Base-by-base conservation (phyloP, 2,797 vertebrate species). In the Molossus alvarezi region DNA sequence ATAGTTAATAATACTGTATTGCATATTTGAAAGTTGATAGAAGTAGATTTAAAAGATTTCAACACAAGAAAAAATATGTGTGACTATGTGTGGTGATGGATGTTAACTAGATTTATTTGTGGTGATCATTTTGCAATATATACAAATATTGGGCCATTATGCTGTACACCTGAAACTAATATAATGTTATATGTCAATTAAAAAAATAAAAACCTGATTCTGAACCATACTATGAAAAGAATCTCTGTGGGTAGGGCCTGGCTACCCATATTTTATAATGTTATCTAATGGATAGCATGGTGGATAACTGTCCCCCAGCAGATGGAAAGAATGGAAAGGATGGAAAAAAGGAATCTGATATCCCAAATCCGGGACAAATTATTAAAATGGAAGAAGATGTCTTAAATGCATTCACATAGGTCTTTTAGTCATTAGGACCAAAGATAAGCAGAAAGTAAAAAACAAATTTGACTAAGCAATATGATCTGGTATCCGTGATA, bases 371-470 rank as follows among this genome's bases (percentile, higher is more conserved):
- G 3, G 2, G 65, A 9, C 64, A 85, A 58, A 23, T 41, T 79
- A 51, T 81, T 60, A 33, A 29, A 69, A 55, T 57, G 20, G 57
- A 88, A 84, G 37, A 41, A 33, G 9, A 62, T 8, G 53, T 88
- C 72, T 83, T 58, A 82, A 75, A 71, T 41, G 23, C 71, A 64
- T 41, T 57, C 1, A 27, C 0, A 5, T 2, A 18, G 33, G 14
- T 3, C 6, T 94, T 73, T 90, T 25, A 51, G 62, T 73, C 75
- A 77, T 14, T 88, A 77, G 48, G 27, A 76, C n/a, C 62, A 96
- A 92, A 92, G 12, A 71, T 41, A 80, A 80, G 23, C 9, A 55
- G 51, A 93, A 84, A 72, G 83, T 6, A 73, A 76, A 60, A 29
- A 53, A 27, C 33, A 33, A n/a, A 23, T 18, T 41, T 71, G 83